phyloP scores from a whole-genome alignment of 2,113 vertebrate genomes.

The Zeus faber region DNA sequence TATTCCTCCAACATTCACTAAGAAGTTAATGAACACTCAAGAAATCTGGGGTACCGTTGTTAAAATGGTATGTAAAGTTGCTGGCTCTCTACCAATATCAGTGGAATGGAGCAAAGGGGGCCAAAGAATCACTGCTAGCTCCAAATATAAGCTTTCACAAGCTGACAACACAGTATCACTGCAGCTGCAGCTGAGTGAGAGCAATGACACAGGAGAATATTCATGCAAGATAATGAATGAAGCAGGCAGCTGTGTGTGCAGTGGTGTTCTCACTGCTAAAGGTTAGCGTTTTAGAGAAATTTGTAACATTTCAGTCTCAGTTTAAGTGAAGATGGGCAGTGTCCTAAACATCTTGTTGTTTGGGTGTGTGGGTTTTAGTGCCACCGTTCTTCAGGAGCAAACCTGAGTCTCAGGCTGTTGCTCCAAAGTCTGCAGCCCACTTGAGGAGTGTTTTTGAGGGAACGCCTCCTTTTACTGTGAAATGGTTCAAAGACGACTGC shows the following conservation, averaged over 20 bases:
- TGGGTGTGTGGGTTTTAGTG: slow-evolving; percentile 72
- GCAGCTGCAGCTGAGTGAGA: slow-evolving; percentile 77
- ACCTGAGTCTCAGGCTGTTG: slow-evolving; percentile 79
- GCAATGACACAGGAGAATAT: slow-evolving; percentile 86
- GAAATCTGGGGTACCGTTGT: slow-evolving; percentile 81
- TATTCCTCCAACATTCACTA: slow-evolving; percentile 86
- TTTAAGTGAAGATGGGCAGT: background rate
- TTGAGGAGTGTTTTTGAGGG: slow-evolving; percentile 87
- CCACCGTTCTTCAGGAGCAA: slow-evolving; percentile 85
- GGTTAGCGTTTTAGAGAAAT: slow-evolving; percentile 71
- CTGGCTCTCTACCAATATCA: slow-evolving; percentile 84
- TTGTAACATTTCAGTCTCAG: background rate
- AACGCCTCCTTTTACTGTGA: slow-evolving; percentile 87
- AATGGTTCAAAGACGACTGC: slow-evolving; percentile 89
- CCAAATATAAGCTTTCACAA: slow-evolving; percentile 81
- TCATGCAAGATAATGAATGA: slow-evolving; percentile 84
- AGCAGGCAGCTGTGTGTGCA: slow-evolving; percentile 85
- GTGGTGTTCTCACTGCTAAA: slow-evolving; percentile 87
- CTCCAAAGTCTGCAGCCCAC: slow-evolving; percentile 83
- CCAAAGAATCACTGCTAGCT: slow-evolving; percentile 78
- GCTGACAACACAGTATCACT: slow-evolving; percentile 80
- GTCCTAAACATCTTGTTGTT: slow-evolving; percentile 29
- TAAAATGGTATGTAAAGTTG: slow-evolving; percentile 85
- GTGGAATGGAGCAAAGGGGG: slow-evolving; percentile 91
- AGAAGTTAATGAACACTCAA: slow-evolving; percentile 85